These are phyloP conservation scores for Galaxea fascicularis DNA, from an alignment of 92 coral and sea anemone genomes.

Conservation along the genomic window DNA sequence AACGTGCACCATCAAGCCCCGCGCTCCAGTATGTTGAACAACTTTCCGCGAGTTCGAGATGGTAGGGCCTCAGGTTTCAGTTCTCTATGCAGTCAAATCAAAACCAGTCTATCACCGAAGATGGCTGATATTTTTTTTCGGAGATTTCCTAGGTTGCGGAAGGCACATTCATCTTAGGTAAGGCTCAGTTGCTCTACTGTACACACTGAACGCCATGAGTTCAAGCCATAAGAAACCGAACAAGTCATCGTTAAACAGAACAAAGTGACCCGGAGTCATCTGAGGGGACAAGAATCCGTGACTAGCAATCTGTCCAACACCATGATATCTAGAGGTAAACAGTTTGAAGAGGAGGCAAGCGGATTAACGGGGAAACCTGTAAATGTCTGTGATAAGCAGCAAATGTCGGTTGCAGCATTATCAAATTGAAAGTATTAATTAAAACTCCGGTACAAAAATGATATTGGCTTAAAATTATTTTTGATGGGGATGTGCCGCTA, in stretches of 20 bases:
- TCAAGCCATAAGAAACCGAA: conserved; percentile 82
- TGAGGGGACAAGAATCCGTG: conserved; percentile 67
- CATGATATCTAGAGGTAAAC: conserved; percentile 68
- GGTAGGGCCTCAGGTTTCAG: too few species aligned
- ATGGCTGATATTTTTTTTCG: neutral
- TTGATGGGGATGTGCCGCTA: too few species aligned
- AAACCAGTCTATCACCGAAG: too few species aligned
- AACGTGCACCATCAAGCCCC: too few species aligned
- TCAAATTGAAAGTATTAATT: too few species aligned
- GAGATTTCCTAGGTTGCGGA: neutral
- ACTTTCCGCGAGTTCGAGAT: too few species aligned
- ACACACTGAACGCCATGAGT: conserved; percentile 70
- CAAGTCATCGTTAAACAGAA: conserved; percentile 70
- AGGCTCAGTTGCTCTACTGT: conserved; percentile 71
- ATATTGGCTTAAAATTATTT: too few species aligned
- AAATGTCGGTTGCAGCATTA: neutral
- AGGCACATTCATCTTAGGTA: conserved; percentile 1
- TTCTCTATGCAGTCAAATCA: too few species aligned
- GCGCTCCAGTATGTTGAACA: too few species aligned
- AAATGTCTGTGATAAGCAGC: neutral
- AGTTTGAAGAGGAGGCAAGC: conserved; percentile 26
- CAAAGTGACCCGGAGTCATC: conserved; percentile 73
- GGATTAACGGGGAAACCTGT: neutral
- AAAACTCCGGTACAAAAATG: too few species aligned
- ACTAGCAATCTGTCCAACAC: conserved; percentile 82